Evolutionary conservation across 2,113 vertebrate genomes (phyloP).

Genomic region (Orthonyx spaldingii): DNA sequence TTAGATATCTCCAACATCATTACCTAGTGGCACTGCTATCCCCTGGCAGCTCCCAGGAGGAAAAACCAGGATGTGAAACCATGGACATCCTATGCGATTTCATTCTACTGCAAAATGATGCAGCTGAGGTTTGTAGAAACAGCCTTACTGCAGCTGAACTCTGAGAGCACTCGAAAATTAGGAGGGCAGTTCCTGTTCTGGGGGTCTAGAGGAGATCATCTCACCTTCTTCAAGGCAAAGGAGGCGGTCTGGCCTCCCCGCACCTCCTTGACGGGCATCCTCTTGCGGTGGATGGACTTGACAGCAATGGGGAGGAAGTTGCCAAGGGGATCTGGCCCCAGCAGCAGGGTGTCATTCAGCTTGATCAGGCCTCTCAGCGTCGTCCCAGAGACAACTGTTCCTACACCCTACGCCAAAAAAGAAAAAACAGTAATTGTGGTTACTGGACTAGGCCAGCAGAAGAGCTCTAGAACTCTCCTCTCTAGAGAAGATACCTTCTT

Average conservation of each 20-base stretch:
- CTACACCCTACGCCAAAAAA: slow-evolving; percentile 82
- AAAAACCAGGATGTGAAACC: background rate
- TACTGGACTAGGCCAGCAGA: background rate
- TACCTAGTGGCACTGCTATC: background rate
- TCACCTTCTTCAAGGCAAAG: slow-evolving; percentile 96
- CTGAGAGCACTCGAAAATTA: background rate
- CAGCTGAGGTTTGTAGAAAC: background rate
- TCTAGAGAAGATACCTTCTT: background rate
- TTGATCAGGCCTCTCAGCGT: slow-evolving; percentile 93
- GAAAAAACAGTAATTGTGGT: background rate
- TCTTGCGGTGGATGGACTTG: slow-evolving; percentile 96
- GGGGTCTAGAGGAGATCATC: background rate
- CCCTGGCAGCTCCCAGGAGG: background rate
- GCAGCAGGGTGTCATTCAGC: slow-evolving; percentile 90
- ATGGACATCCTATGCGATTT: background rate
- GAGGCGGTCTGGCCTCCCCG: slow-evolving; percentile 95
- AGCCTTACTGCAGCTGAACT: background rate
- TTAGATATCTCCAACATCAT: background rate
- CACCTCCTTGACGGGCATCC: slow-evolving; percentile 97
- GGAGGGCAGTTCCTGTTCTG: background rate
- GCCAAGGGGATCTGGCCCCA: slow-evolving; percentile 93
- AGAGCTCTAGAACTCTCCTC: background rate
- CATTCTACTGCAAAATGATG: background rate
- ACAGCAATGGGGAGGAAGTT: slow-evolving; percentile 94
- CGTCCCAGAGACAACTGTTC: slow-evolving; percentile 95